These are phyloP conservation scores for Agraylea sexmaculata DNA, from an alignment of 1,140 invertebrate species.

Conservation along the genomic window DNA sequence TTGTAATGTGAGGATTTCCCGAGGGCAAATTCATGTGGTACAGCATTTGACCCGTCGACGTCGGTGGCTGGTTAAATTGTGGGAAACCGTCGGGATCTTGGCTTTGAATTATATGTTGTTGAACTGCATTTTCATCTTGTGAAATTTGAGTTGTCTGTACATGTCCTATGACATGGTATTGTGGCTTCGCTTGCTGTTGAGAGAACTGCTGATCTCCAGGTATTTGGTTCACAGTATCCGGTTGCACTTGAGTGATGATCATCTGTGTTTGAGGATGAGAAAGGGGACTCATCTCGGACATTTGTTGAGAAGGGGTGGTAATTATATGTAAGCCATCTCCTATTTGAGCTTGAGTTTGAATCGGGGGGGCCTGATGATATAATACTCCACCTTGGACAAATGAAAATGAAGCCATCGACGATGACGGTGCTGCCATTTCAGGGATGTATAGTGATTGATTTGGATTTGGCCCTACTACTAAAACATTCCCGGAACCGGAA, in stretches of 20 bases:
- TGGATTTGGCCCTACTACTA: conserved; percentile 17
- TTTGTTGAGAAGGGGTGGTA: conserved; percentile 10
- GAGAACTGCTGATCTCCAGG: conserved; percentile 11
- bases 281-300: conserved; percentile 15
- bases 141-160: conserved; percentile 5
- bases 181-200: conserved; percentile 11
- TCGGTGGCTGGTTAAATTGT: conserved; percentile 10
- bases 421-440: conserved; percentile 10
- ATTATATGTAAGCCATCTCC: conserved; percentile 16
- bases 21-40: conserved; percentile 9
- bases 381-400: conserved; percentile 18
- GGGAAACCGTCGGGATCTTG: conserved; percentile 7
- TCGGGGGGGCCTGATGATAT: conserved; percentile 19
- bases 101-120: conserved; percentile 11
- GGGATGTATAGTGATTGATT: conserved; percentile 14
- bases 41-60: conserved; percentile 9
- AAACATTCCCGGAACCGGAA: conserved; percentile 11
- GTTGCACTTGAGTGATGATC: conserved; percentile 20
- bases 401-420: conserved; percentile 16
- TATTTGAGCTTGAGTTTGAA: conserved; percentile 20
- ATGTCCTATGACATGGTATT: conserved; percentile 19
- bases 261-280: conserved; percentile 19
- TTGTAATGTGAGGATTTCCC: conserved; percentile 5
- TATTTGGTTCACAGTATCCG: conserved; percentile 14
- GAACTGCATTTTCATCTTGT: too few species aligned